These are phyloP conservation scores for Lepisosteus oculatus DNA, from an alignment of 2,113 vertebrate genomes.

Conservation along the genomic window DNA sequence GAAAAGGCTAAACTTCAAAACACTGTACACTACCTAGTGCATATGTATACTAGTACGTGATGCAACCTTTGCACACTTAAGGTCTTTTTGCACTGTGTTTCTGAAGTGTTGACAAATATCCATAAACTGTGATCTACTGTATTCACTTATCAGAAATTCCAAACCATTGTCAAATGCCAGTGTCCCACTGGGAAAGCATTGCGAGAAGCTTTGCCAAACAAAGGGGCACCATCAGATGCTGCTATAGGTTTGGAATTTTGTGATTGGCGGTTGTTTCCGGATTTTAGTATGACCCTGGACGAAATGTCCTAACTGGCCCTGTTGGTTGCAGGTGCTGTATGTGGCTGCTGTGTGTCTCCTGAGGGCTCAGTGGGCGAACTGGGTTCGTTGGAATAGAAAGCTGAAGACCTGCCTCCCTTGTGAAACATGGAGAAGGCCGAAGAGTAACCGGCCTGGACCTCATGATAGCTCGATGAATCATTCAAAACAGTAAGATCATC, in stretches of 20 bases:
- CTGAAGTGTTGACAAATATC: too few species aligned
- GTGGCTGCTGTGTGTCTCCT: neutral
- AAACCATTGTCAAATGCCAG: too few species aligned
- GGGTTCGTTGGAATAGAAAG: neutral
- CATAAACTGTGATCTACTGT: too few species aligned
- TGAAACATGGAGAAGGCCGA: neutral
- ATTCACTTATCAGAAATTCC: too few species aligned
- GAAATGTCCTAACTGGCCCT: neutral
- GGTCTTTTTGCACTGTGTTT: too few species aligned
- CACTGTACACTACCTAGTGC: too few species aligned
- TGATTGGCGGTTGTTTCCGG: neutral
- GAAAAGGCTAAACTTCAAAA: too few species aligned
- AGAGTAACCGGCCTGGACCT: neutral
- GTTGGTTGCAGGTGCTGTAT: conserved; percentile 1
- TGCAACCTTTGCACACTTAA: too few species aligned
- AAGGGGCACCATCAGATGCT: neutral
- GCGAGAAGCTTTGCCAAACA: too few species aligned
- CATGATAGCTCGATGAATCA: too few species aligned
- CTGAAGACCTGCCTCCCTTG: neutral
- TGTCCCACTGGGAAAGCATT: too few species aligned
- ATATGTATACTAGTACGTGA: too few species aligned
- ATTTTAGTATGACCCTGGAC: neutral
- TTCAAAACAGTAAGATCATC: neutral
- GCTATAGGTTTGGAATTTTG: neutral
- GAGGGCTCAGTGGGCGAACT: neutral